phyloP scores from a whole-genome alignment of 2,797 vertebrate genomes.

The Mus spretus region DNA sequence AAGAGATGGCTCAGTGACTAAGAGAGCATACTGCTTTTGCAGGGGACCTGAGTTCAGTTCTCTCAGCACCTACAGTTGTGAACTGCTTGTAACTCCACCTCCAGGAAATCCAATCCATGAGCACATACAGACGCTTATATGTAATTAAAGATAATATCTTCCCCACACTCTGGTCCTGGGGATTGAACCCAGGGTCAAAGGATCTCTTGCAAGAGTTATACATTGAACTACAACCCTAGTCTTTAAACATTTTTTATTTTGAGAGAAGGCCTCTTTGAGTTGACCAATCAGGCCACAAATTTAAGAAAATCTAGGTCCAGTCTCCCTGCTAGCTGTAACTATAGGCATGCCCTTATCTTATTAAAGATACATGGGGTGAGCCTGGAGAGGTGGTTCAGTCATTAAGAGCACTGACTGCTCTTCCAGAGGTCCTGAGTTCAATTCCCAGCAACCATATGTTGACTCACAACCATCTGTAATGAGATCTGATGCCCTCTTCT shows the following conservation, averaged over 20 bases:
- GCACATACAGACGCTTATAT: neutral
- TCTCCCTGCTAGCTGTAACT: neutral
- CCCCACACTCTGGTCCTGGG: neutral
- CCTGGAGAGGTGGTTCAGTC: neutral
- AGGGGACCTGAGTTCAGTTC: neutral
- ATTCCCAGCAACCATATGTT: neutral
- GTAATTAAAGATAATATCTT: neutral
- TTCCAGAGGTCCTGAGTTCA: neutral
- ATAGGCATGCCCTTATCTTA: conserved; percentile 24
- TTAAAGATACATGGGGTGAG: neutral
- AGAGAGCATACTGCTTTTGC: neutral
- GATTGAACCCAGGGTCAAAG: neutral
- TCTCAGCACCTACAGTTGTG: neutral
- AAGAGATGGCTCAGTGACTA: neutral
- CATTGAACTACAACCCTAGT: neutral
- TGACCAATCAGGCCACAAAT: neutral
- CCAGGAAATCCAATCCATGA: neutral
- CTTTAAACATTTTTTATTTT: neutral
- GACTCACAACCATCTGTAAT: neutral
- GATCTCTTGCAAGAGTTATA: neutral
- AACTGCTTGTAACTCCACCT: neutral
- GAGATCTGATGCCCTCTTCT: neutral
- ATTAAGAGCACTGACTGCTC: neutral
- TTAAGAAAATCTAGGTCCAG: neutral
- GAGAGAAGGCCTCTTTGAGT: neutral